These are phyloP conservation scores for Pipa parva DNA, from an alignment of 2,113 vertebrate species.

Conservation along the genomic window DNA sequence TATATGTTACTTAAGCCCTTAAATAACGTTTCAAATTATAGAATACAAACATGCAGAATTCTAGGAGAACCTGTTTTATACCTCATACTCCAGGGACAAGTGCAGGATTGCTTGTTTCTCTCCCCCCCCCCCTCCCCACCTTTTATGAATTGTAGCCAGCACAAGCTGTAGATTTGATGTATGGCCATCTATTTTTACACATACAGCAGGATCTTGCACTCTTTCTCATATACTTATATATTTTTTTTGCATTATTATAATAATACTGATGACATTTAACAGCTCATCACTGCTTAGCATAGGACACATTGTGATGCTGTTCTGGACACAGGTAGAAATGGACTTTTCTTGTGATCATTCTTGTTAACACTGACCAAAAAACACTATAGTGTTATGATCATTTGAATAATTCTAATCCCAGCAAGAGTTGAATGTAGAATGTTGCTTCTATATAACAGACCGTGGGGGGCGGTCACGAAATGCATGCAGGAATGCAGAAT, in stretches of 20 bases:
- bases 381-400: too few relatives aligned
- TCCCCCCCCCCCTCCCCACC: constrained; percentile 22
- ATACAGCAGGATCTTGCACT: constrained; percentile 47
- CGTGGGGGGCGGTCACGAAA: too few relatives aligned
- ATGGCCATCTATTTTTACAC: constrained; percentile 76
- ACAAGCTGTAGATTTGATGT: constrained; percentile 71
- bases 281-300: neutral
- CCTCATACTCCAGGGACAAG: constrained; percentile 60
- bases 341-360: too few relatives aligned
- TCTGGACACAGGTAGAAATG: neutral
- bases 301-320: neutral
- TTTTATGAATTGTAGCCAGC: constrained; percentile 66
- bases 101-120: constrained; percentile 50
- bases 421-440: too few relatives aligned
- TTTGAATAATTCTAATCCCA: too few relatives aligned
- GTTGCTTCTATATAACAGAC: too few relatives aligned
- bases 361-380: too few relatives aligned
- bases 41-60: constrained; percentile 53
- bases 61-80: constrained; percentile 41
- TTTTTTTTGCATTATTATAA: constrained; percentile 2
- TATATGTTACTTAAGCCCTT: constrained; percentile 64
- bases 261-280: neutral
- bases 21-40: constrained; percentile 52
- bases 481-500: neutral
- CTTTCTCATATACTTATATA: constrained; percentile 12